phyloP scores from a whole-genome alignment of 2,113 vertebrate species.

The Emydocephalus ijimae region DNA sequence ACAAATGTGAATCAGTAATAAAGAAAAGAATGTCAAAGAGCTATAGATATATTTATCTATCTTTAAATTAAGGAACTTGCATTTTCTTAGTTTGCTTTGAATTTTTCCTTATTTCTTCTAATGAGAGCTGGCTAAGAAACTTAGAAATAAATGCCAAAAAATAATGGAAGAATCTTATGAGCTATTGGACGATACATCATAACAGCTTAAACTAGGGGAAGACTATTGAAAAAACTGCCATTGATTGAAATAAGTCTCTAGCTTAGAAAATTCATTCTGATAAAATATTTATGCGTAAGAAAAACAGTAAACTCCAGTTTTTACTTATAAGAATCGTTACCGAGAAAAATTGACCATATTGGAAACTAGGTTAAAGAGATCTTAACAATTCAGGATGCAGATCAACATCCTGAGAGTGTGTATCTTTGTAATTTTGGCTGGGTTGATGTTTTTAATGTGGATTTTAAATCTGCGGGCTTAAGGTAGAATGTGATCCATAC shows the following conservation, averaged over 20 bases:
- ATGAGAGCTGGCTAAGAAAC: background rate
- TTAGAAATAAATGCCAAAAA: background rate
- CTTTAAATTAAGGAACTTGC: background rate
- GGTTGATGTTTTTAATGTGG: background rate
- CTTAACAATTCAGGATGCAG: background rate
- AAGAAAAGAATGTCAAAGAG: background rate
- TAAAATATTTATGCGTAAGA: constrained; percentile 39
- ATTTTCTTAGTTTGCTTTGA: background rate
- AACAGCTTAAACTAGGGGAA: background rate
- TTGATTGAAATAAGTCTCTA: constrained; percentile 19
- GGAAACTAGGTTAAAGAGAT: background rate
- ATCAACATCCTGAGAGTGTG: background rate
- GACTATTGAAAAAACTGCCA: constrained; percentile 14
- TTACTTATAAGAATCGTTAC: constrained; percentile 20
- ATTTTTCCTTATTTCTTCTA: background rate
- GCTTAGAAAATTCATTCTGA: constrained; percentile 23
- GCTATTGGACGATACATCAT: background rate
- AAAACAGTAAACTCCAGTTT: constrained; percentile 9
- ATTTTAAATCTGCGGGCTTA: background rate
- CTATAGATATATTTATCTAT: background rate
- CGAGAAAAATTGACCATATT: background rate
- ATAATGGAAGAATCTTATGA: background rate
- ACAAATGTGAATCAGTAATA: background rate
- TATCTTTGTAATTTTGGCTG: background rate
- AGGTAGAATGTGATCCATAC: background rate